These are phyloP conservation scores for Acheta domesticus DNA, from an alignment of 2,888 invertebrate species.

Conservation along the genomic window DNA sequence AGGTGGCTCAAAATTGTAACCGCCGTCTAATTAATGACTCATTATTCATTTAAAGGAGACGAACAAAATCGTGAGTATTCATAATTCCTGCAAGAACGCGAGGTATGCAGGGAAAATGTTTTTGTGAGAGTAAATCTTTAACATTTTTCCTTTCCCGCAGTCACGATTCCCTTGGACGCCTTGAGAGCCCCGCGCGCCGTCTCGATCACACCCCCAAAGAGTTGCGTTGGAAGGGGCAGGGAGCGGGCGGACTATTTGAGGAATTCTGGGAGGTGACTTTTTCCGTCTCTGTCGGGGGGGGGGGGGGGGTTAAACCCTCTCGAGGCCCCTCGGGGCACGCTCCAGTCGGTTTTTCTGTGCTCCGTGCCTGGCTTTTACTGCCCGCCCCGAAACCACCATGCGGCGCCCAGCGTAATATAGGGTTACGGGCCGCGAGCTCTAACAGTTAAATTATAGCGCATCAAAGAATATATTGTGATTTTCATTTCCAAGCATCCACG, in stretches of 20 bases:
- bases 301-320: background rate
- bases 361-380: background rate
- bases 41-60: too few relatives aligned
- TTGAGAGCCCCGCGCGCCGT: too few relatives aligned
- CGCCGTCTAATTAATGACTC: too few relatives aligned
- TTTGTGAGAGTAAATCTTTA: too few relatives aligned
- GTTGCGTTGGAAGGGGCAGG: too few relatives aligned
- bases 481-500: background rate
- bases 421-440: constrained; percentile 18
- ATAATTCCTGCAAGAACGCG: too few relatives aligned
- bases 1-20: too few relatives aligned
- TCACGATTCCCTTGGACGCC: too few relatives aligned
- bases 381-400: background rate
- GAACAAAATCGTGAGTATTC: too few relatives aligned
- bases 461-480: constrained; percentile 10
- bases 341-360: background rate
- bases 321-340: background rate
- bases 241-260: background rate
- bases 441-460: constrained; percentile 9
- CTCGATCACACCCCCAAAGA: too few relatives aligned
- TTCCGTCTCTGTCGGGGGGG: background rate
- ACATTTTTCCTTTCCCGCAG: too few relatives aligned
- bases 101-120: too few relatives aligned
- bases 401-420: background rate
- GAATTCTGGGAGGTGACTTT: background rate